Conservation (phyloP, 2,113 vertebrate species). For the Eonycteris spelaea region DNA sequence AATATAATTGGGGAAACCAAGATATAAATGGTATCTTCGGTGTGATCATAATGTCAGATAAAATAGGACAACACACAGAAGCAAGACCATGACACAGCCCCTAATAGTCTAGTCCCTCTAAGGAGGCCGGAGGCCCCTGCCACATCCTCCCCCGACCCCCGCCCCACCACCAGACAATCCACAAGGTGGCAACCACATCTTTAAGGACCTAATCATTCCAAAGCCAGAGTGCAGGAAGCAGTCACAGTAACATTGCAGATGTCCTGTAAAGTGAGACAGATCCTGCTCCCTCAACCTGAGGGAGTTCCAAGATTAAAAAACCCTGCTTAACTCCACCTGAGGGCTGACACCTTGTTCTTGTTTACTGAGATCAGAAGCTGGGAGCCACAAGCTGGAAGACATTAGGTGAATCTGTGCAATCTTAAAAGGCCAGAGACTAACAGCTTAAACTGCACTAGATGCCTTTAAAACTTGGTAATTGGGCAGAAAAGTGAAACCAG, state of each 20-base stretch:
- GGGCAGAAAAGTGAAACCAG: slow-evolving; percentile 37
- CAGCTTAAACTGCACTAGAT: background rate
- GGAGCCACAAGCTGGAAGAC: background rate
- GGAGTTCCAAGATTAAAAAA: background rate
- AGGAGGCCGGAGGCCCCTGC: background rate
- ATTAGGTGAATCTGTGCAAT: background rate
- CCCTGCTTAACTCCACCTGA: background rate
- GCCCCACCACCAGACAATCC: background rate
- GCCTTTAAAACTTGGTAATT: slow-evolving; percentile 25
- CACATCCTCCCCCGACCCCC: too few species aligned
- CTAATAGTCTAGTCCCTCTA: background rate
- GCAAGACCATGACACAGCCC: background rate
- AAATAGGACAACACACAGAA: background rate
- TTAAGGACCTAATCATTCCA: background rate
- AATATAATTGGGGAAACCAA: background rate
- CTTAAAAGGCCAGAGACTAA: background rate
- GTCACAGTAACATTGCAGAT: background rate
- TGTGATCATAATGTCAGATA: background rate
- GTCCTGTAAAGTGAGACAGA: background rate
- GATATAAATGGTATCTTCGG: background rate
- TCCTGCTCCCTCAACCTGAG: background rate
- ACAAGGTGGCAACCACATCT: background rate
- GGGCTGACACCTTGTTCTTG: background rate
- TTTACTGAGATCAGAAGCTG: background rate
- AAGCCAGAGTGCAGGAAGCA: background rate